phyloP scores from a whole-genome alignment of 2,797 vertebrate genomes.

The Myotis planiceps region DNA sequence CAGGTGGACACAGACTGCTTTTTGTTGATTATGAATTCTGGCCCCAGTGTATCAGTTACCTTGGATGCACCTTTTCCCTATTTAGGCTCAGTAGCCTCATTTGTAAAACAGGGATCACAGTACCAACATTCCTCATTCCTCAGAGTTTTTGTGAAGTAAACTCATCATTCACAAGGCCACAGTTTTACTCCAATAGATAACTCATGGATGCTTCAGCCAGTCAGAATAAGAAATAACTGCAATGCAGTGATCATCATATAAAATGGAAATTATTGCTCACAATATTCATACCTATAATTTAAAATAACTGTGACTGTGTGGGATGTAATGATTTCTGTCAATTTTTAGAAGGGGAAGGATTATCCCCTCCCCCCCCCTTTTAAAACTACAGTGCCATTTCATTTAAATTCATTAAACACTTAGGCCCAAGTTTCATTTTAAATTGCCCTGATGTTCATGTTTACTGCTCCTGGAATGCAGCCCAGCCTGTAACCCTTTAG shows the following conservation, averaged over 20 bases:
- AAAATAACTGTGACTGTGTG: slow-evolving; percentile 24
- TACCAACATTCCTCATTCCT: background rate
- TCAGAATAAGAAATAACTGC: background rate
- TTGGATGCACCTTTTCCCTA: background rate
- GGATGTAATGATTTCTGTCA: slow-evolving; percentile 53
- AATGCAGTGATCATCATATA: slow-evolving; percentile 40
- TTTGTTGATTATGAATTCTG: background rate
- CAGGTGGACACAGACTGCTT: background rate
- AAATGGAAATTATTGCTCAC: slow-evolving; percentile 58
- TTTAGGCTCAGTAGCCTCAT: slow-evolving; percentile 19
- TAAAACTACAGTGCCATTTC: background rate
- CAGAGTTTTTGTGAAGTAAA: slow-evolving; percentile 16
- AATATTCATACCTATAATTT: slow-evolving; percentile 39
- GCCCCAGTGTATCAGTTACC: background rate
- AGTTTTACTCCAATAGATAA: slow-evolving; percentile 31
- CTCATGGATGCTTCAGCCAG: slow-evolving; percentile 27
- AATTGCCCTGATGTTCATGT: background rate
- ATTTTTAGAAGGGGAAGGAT: background rate
- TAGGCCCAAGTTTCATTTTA: background rate
- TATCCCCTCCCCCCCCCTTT: too few relatives aligned
- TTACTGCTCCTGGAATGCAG: background rate
- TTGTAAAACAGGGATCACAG: background rate
- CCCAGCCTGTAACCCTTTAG: background rate
- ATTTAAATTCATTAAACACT: background rate
- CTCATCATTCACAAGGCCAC: slow-evolving; percentile 47